phyloP scores from a whole-genome alignment of 2,113 vertebrate species.

The Gila orcuttii region DNA sequence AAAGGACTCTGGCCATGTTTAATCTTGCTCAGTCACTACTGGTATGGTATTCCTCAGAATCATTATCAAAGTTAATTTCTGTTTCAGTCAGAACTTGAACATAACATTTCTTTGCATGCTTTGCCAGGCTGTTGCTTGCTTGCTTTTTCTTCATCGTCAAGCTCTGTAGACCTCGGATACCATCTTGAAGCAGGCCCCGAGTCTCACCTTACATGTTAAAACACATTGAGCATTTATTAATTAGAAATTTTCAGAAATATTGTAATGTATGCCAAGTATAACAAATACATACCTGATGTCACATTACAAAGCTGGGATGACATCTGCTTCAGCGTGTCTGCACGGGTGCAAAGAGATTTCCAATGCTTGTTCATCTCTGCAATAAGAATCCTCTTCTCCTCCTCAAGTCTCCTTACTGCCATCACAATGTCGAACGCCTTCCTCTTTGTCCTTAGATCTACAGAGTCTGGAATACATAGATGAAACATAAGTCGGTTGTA shows the following conservation, averaged over 20 bases:
- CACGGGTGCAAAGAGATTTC: too few relatives aligned
- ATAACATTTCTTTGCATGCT: conserved; percentile 1
- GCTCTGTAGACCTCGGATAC: background rate
- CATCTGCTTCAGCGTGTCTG: too few relatives aligned
- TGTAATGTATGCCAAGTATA: background rate
- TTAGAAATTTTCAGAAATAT: background rate
- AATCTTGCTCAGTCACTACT: conserved; percentile 3
- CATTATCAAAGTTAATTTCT: background rate
- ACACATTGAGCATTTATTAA: background rate
- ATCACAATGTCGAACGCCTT: too few relatives aligned
- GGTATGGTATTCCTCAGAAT: background rate
- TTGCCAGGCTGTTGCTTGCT: conserved; percentile 11
- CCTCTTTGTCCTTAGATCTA: too few relatives aligned
- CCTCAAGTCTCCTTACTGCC: too few relatives aligned
- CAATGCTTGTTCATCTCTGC: too few relatives aligned
- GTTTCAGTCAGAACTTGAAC: conserved; percentile 9
- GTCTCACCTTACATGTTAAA: background rate
- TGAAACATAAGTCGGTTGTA: too few relatives aligned
- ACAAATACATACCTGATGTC: background rate
- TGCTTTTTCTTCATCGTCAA: background rate
- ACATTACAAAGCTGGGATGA: too few relatives aligned
- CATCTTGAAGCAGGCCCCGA: background rate
- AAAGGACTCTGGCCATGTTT: background rate
- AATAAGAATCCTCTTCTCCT: too few relatives aligned
- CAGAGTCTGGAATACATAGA: too few relatives aligned